Percentiles rank a stretch among this genome's conserved stretches.
These are phyloP conservation scores for Dexiosoma caninum DNA, from an alignment of 2,888 invertebrate species.

Conservation along the genomic window DNA sequence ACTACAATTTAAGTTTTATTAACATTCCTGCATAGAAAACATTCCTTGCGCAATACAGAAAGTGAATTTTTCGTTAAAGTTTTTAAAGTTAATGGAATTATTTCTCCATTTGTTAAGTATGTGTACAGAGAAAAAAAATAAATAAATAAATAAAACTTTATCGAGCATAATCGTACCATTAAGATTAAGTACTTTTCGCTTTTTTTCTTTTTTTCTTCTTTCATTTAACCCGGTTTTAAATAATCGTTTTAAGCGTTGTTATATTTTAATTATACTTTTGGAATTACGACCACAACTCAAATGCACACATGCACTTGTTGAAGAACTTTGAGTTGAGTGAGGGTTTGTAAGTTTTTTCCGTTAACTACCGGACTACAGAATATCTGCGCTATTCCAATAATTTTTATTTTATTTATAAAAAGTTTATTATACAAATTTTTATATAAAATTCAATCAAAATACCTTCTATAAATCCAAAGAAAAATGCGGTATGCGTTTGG, in stretches of 20 bases:
- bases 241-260: constrained; percentile 39
- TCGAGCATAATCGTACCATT: constrained; percentile 15
- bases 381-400: background rate
- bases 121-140: too few species aligned
- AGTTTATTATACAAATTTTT: background rate
- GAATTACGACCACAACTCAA: background rate
- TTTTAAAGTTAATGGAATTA: constrained; percentile 9
- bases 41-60: background rate
- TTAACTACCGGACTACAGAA: background rate
- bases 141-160: constrained; percentile 1
- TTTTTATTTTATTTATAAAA: background rate
- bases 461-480: too few species aligned
- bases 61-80: constrained; percentile 6
- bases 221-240: constrained; percentile 39
- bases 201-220: background rate
- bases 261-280: constrained; percentile 50
- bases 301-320: background rate
- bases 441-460: too few species aligned
- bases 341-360: background rate
- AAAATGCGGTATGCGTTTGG: too few species aligned
- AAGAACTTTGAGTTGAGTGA: background rate
- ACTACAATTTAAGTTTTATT: constrained; percentile 16
- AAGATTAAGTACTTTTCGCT: constrained; percentile 5
- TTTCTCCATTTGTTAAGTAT: background rate
- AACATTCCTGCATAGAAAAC: background rate